These are phyloP conservation scores for Nemapogon koenigi DNA, from an alignment of 2,888 invertebrate genomes.

Conservation along the genomic window DNA sequence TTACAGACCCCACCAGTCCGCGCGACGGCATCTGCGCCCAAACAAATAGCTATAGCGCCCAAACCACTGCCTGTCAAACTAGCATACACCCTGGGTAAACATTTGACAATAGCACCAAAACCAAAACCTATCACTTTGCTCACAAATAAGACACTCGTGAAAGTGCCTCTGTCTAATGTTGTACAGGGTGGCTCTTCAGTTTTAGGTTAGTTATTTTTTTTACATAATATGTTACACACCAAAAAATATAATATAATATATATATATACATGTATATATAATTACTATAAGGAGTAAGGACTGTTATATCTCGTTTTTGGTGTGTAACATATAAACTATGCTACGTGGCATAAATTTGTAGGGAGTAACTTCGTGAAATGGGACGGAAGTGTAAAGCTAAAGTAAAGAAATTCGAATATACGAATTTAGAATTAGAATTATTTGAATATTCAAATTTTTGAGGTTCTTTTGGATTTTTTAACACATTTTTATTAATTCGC, in stretches of 20 bases:
- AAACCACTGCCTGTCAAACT: slow-evolving; percentile 30
- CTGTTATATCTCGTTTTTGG: too few relatives aligned
- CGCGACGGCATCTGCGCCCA: slow-evolving; percentile 25
- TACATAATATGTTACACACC: too few relatives aligned
- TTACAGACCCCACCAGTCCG: slow-evolving; percentile 20
- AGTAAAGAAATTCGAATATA: too few relatives aligned
- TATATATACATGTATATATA: neutral
- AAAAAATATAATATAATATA: neutral
- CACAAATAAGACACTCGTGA: slow-evolving; percentile 23
- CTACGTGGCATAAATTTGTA: too few relatives aligned
- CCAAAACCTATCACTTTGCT: neutral
- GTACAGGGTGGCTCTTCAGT: neutral
- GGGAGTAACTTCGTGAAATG: too few relatives aligned
- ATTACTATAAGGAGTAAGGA: neutral
- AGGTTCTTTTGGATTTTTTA: too few relatives aligned
- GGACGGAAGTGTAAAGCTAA: too few relatives aligned
- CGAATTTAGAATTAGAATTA: too few relatives aligned
- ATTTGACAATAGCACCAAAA: slow-evolving; percentile 34
- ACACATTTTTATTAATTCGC: too few relatives aligned
- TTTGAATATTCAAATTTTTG: too few relatives aligned
- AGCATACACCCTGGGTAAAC: slow-evolving; percentile 19
- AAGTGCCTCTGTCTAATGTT: slow-evolving; percentile 28
- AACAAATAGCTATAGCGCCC: slow-evolving; percentile 58
- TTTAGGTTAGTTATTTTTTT: slow-evolving; percentile 1
- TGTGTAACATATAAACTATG: too few relatives aligned